These are phyloP conservation scores for Embiotoca jacksoni DNA, from an alignment of 2,113 vertebrate genomes.

Conservation along the genomic window DNA sequence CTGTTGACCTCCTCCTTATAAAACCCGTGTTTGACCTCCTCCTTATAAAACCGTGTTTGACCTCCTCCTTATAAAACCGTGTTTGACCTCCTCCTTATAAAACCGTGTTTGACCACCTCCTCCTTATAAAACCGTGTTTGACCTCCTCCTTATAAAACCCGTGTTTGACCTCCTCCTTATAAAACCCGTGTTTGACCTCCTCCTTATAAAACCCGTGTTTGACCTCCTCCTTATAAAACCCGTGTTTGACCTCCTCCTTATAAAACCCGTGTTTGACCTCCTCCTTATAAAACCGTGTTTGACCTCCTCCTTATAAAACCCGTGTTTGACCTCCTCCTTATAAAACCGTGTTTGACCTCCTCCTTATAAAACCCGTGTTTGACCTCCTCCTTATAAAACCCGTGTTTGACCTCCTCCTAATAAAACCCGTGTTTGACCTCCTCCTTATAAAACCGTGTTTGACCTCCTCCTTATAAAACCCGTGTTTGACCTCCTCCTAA, in stretches of 20 bases:
- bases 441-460: background rate
- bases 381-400: too few species aligned
- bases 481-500: background rate
- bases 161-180: background rate
- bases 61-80: background rate
- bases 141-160: background rate
- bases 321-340: background rate
- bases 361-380: background rate
- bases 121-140: background rate
- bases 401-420: background rate
- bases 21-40: background rate
- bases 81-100: background rate
- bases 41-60: background rate
- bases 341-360: background rate
- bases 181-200: background rate
- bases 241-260: too few species aligned
- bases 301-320: background rate
- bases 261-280: background rate
- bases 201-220: background rate
- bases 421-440: background rate
- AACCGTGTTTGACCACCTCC: background rate
- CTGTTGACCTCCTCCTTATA: too few species aligned
- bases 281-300: background rate
- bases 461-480: background rate
- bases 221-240: background rate